Base-by-base conservation (phyloP, 2,797 vertebrate genomes). In the Coracias cyanogaster region DNA sequence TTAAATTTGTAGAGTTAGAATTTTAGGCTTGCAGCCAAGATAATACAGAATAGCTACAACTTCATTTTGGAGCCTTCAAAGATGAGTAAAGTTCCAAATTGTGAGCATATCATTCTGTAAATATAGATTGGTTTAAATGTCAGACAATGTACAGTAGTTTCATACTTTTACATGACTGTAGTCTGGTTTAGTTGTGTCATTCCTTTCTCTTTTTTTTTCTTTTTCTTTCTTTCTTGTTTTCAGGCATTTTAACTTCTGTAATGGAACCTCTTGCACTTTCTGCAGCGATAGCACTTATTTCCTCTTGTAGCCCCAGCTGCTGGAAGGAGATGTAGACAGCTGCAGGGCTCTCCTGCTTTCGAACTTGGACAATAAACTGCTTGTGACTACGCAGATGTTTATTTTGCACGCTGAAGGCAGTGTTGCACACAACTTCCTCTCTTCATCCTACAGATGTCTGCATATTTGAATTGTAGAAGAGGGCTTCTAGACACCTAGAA, bases 381-480 rank as follows among this genome's bases (percentile, higher is more conserved):
- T 87, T 57, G n/a, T 70, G 86, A 83, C 62, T 58, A 43, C 0
- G 3, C 79, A 93, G 82, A 60, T 96, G 77, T 87, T 96, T 88
- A 76, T 60, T 92, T 95, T 90, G 37, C 79, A 66, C 26, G 3
- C 52, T 72, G 76, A 95, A 92, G 57, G 82, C 84, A 90, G 64
- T 9, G 1, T 35, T 90, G 45, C 82, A 41, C 52, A 35, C 51
- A 81, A 9, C 90, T 94, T 83, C 61, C 17, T 74, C 62, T 89
- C 79, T 78, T 81, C 54, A 43, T 94, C 62, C 51, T 33, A 69
- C 58, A 89, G 78, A 74, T 93, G 49, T 66, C 70, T 95, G 52
- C 13, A 6, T 82, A 73, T 92, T 92, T 95, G 74, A 94, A 52
- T 92, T 73, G 88, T 57, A 86, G 77, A 94, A 82, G 79, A 25